Percentiles rank a stretch among this genome's conserved stretches.
These are phyloP conservation scores for Rhyzopertha dominica DNA, from an alignment of 1,140 invertebrate genomes.

Conservation along the genomic window DNA sequence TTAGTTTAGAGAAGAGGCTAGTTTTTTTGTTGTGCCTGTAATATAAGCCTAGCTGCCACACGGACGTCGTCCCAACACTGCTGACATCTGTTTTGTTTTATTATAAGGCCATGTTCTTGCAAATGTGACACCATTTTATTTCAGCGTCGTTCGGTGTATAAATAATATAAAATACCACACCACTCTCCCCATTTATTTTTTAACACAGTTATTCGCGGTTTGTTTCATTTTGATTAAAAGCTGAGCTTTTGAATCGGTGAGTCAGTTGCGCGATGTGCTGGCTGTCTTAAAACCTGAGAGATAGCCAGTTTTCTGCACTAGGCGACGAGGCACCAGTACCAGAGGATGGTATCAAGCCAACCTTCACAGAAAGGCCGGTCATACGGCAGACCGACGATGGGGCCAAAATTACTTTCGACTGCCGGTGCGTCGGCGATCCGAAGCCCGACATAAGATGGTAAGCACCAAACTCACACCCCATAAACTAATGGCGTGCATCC, in stretches of 20 bases:
- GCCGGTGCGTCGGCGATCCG: slow-evolving; percentile 91
- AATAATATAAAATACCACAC: no score
- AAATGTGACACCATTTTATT: slow-evolving; percentile 41
- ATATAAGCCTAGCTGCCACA: no score
- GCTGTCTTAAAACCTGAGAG: slow-evolving; percentile 35
- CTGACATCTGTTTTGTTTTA: slow-evolving; percentile 12
- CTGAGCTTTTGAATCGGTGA: slow-evolving; percentile 43
- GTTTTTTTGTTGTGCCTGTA: no score
- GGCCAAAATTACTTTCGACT: slow-evolving; percentile 89
- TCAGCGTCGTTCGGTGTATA: no score
- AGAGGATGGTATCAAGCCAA: slow-evolving; percentile 87
- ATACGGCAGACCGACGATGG: slow-evolving; percentile 94
- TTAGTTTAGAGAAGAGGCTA: slow-evolving; percentile 30
- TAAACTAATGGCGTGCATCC: background rate
- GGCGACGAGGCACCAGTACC: slow-evolving; percentile 88
- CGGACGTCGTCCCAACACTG: no score
- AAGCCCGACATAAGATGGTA: slow-evolving; percentile 89
- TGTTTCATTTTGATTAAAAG: slow-evolving; percentile 46
- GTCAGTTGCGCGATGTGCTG: slow-evolving; percentile 42
- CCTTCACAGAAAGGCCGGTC: slow-evolving; percentile 92
- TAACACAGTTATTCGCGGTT: slow-evolving; percentile 38
- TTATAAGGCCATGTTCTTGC: slow-evolving; percentile 46
- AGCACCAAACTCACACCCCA: no score
- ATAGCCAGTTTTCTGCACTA: slow-evolving; percentile 51
- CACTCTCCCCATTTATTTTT: slow-evolving; percentile 20